Base-by-base conservation (phyloP, 2,797 vertebrate species). In the Danio aesculapii region DNA sequence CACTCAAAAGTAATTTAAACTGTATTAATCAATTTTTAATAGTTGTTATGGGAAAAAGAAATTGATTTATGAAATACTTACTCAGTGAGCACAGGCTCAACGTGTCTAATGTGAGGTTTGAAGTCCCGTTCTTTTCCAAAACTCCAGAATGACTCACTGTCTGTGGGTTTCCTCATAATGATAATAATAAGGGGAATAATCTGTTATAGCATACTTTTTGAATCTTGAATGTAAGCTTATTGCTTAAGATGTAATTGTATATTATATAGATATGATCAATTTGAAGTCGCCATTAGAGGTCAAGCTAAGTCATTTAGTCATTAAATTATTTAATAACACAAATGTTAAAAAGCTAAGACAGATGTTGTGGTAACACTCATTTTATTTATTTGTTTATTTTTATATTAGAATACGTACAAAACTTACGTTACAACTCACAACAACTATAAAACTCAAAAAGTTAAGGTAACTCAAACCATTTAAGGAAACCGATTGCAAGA, bases 81-180 rank as follows among this genome's bases (percentile, higher is more conserved):
- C 86, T 86, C 79, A 0, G 84, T 87, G 49, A 81, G 75, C 47
- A 74, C 17, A 62, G 84, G 86, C 59, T 85, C 68, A 12, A 73
- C 8, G 43, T 88, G 84, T 47, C 67, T 72, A 19, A 83, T 57
- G 21, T 88, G 88, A 11, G 87, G 86, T 55, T 83, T 84, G 82
- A 81, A 89, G 6, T 70, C 16, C 44, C 58, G 16, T 39, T 86
- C 83, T 49, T 66, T 46, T 49, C 76, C 78, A 80, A 66, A 73
- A n/a, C 41, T 47, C 41, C 68, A 72, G 59, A 80, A 55, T 17
- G 69, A 49, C 50, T 66, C 69, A 57, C 14, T 1, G 6, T 17
- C 59, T 0, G 13, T 55, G 6, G 39, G 50, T 39, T 73, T 73
- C 78, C 52, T 49, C 21, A 70, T 52, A 19, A 61, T 8, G 8